Evolutionary conservation across 2,888 invertebrate species (phyloP).

Genomic region (Leptogaster cylindrica): DNA sequence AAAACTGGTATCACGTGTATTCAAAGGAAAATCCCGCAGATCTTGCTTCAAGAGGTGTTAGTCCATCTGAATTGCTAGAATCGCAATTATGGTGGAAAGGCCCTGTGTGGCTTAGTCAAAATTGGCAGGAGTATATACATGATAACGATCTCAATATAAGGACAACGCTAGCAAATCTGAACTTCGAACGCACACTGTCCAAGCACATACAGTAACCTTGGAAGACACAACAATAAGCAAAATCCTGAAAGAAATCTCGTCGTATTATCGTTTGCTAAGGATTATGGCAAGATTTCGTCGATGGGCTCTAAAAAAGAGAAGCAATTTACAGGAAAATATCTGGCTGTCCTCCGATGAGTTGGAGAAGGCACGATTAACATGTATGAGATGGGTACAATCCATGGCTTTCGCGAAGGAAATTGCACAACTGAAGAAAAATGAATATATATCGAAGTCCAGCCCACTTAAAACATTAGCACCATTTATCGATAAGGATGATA

Average conservation of each 20-base stretch:
- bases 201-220: not conserved
- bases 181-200: not conserved
- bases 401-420: not conserved
- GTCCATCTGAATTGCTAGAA: too few species aligned
- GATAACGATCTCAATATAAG: too few species aligned
- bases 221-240: not conserved
- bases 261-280: not conserved
- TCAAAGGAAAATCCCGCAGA: slow-evolving; percentile 49
- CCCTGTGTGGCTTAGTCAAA: slow-evolving; percentile 41
- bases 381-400: not conserved
- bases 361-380: not conserved
- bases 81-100: slow-evolving; percentile 47
- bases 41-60: slow-evolving; percentile 47
- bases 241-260: not conserved
- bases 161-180: too few species aligned
- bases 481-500: not conserved
- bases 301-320: not conserved
- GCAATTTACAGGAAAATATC: not conserved
- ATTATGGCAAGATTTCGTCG: not conserved
- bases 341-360: not conserved
- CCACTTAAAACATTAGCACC: not conserved
- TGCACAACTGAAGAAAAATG: not conserved
- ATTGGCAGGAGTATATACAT: slow-evolving; percentile 13
- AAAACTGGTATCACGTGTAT: slow-evolving; percentile 47
- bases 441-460: not conserved